Percentiles rank a stretch among this genome's conserved stretches.
Conservation (phyloP, 2,888 invertebrate genomes). For the Carterocephalus palaemon region DNA sequence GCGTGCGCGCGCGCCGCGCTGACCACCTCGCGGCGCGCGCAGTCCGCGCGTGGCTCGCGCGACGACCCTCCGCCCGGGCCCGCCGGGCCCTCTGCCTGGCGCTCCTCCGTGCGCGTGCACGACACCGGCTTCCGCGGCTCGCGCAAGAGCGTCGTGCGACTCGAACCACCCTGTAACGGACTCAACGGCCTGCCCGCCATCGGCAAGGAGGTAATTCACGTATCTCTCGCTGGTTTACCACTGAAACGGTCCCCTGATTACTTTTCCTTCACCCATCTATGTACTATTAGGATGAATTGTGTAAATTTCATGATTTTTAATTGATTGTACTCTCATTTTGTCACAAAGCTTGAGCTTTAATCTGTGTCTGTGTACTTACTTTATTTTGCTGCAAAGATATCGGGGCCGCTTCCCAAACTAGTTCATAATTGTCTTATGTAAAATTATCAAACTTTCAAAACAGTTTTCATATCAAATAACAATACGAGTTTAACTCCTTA, state of each 20-base stretch:
- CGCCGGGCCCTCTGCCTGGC: slow-evolving; percentile 67
- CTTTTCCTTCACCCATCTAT: slow-evolving; percentile 20
- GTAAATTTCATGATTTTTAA: slow-evolving; percentile 16
- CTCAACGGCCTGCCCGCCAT: slow-evolving; percentile 77
- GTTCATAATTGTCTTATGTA: slow-evolving; percentile 1
- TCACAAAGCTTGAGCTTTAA: slow-evolving; percentile 35
- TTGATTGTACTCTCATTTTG: slow-evolving; percentile 14
- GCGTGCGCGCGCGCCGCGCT: slow-evolving; percentile 56
- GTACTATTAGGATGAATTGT: slow-evolving; percentile 14
- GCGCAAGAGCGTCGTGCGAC: slow-evolving; percentile 80
- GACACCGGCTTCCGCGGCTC: slow-evolving; percentile 82
- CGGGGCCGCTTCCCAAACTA: slow-evolving; percentile 20
- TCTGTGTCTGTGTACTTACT: slow-evolving; percentile 33
- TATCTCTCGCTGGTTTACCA: slow-evolving; percentile 50
- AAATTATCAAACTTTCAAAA: background rate
- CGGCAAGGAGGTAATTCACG: slow-evolving; percentile 77
- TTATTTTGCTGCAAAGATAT: slow-evolving; percentile 35
- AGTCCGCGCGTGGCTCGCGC: slow-evolving; percentile 65
- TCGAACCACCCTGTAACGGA: slow-evolving; percentile 82
- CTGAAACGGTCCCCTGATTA: slow-evolving; percentile 20
- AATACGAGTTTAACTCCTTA: too few species aligned
- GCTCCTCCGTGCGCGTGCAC: slow-evolving; percentile 82
- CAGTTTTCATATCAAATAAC: too few species aligned
- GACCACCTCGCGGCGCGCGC: slow-evolving; percentile 63
- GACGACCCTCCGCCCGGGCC: slow-evolving; percentile 57